A percentile compares a stretch with the other conserved stretches of the same genome.
phyloP scores from a whole-genome alignment of 1,140 invertebrate genomes.

The Plutomurus gul region DNA sequence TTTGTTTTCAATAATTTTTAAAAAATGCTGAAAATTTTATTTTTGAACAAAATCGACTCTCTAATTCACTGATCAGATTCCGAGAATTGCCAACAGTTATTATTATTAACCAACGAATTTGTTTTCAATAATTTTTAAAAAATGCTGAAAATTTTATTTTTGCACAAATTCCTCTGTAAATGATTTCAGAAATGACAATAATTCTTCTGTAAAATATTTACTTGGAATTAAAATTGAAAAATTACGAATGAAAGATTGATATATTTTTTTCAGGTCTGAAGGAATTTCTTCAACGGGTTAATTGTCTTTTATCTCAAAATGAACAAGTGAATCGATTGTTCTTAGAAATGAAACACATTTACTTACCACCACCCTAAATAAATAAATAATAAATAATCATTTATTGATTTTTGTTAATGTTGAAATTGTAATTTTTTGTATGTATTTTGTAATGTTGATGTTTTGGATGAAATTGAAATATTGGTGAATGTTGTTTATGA shows the following conservation, averaged over 20 bases:
- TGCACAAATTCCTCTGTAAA: too few species aligned
- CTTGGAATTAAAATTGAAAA: background rate
- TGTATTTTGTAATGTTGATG: background rate
- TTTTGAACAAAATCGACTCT: too few species aligned
- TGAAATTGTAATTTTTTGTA: background rate
- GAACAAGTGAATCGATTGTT: slow-evolving; percentile 6
- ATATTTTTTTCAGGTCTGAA: slow-evolving; percentile 23
- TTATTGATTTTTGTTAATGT: background rate
- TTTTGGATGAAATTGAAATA: background rate
- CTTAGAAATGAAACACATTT: slow-evolving; percentile 13
- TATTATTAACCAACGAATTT: too few species aligned
- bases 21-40: too few species aligned
- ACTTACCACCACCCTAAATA: slow-evolving; percentile 19
- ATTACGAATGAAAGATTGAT: background rate
- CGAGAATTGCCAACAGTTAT: too few species aligned
- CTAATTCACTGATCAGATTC: too few species aligned
- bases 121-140: too few species aligned
- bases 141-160: too few species aligned
- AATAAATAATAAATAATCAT: background rate
- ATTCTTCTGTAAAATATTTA: background rate
- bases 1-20: too few species aligned
- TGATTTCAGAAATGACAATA: too few species aligned
- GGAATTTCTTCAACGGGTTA: slow-evolving; percentile 38
- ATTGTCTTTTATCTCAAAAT: background rate
- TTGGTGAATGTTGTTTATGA: background rate